Conservation (phyloP, 1,140 invertebrate species). For the silkworm (Bombyx mori) region DNA sequence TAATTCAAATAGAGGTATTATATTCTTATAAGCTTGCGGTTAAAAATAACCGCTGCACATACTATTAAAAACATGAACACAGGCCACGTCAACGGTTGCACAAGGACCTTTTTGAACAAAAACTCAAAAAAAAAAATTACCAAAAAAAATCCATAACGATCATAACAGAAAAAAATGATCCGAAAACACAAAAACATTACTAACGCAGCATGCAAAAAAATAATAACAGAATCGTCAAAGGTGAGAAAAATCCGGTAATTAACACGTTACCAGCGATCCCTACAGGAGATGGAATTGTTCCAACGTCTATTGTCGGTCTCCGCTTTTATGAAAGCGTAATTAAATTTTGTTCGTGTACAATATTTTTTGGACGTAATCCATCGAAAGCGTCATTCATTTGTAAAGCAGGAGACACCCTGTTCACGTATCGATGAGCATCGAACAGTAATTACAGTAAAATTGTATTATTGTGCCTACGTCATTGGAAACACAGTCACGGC, state of each 20-base stretch:
- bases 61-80: too few relatives aligned
- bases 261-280: slow-evolving; percentile 36
- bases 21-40: too few relatives aligned
- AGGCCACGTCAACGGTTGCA: not conserved
- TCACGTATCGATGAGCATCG: slow-evolving; percentile 41
- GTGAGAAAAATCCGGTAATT: slow-evolving; percentile 67
- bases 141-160: not conserved
- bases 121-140: not conserved
- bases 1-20: too few relatives aligned
- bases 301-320: slow-evolving; percentile 33
- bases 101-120: not conserved
- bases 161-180: not conserved
- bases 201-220: slow-evolving; percentile 15
- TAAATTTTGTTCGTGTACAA: slow-evolving; percentile 54
- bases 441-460: slow-evolving; percentile 41
- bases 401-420: slow-evolving; percentile 39
- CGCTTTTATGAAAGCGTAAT: slow-evolving; percentile 52
- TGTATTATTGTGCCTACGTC: slow-evolving; percentile 29
- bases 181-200: not conserved
- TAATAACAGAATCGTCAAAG: slow-evolving; percentile 45
- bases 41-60: too few relatives aligned
- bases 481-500: slow-evolving; percentile 37
- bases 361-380: slow-evolving; percentile 43
- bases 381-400: slow-evolving; percentile 38
- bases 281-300: slow-evolving; percentile 33